Base-by-base conservation (phyloP, 2,797 vertebrate species). In the Sebastolobus alascanus region DNA sequence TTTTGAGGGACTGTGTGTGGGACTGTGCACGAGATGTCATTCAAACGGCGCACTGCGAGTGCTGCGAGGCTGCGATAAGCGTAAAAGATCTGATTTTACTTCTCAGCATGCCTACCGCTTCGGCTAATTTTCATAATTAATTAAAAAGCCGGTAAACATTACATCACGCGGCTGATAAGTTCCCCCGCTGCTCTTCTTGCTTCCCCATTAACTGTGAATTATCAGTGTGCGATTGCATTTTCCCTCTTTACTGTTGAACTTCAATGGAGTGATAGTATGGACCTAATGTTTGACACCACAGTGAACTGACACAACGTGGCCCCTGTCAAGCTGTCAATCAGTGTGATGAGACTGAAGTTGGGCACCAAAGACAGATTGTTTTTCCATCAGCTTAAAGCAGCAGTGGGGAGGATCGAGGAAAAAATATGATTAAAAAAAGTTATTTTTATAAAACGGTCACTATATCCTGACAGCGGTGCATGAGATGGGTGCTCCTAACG, bases 51-150 rank as follows among this genome's bases (percentile, higher is more conserved):
- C 66, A 1, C 65, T 33, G 38, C 25, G 80, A 88, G 85, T 69
- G 87, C 94, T 94, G 94, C 67, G n/a, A 85, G 90, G 63, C 84
- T 64, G 93, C 66, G 93, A 95, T 95, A 94, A 94, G 93, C 90
- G 69, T 88, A 83, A 87, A 46, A 92, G 93, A 95, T 95, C 93
- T 89, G 92, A 95, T 95, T 95, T 93, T 89, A 87, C 91, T 90
- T 88, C 92, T 77, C 92, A 82, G 88, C 70, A 68, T 92, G 91
- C 92, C 90, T 79, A 75, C 80, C 52, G 89, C 92, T 90, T 81
- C 5, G 76, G 87, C 91, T 93, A 86, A 95, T 95, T 94, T 95
- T 94, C 94, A 94, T 94, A 94, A 95, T 95, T 93, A 94, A 95
- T 95, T 93, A 94, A 93, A 94, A 92, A 89, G 92, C 80, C 72